Conservation (phyloP, 2,888 invertebrate genomes). For the Conus canariensis region DNA sequence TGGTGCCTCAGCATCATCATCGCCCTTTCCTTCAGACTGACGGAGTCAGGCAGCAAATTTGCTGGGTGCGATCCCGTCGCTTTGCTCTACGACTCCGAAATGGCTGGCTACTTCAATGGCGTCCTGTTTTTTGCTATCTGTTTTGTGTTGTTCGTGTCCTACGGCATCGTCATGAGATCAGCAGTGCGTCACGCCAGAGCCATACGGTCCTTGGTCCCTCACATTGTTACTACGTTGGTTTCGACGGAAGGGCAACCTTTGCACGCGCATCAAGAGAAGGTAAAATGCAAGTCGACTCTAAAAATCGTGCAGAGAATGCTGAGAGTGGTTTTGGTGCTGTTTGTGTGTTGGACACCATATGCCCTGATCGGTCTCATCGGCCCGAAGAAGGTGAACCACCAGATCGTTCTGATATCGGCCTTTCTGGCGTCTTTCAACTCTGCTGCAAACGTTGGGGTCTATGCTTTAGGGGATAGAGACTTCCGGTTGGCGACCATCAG, state of each 20-base stretch:
- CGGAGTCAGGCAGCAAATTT: neutral
- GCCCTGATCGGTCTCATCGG: slow-evolving; percentile 33
- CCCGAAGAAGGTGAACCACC: neutral
- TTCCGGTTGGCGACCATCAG: neutral
- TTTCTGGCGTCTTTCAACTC: slow-evolving; percentile 31
- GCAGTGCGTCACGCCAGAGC: neutral
- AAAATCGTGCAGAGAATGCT: slow-evolving; percentile 23
- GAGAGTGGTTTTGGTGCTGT: slow-evolving; percentile 26
- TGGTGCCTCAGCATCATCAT: slow-evolving; percentile 42
- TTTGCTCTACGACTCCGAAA: slow-evolving; percentile 15
- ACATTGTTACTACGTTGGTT: neutral
- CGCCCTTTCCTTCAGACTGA: slow-evolving; percentile 11
- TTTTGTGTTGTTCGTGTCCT: neutral
- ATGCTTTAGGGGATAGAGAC: slow-evolving; percentile 17
- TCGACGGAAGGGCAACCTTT: neutral
- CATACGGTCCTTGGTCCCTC: neutral
- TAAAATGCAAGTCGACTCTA: neutral
- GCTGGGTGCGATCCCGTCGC: slow-evolving; percentile 9
- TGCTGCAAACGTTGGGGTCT: slow-evolving; percentile 24
- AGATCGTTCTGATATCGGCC: neutral
- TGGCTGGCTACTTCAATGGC: neutral
- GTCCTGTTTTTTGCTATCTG: slow-evolving; percentile 14
- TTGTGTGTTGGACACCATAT: slow-evolving; percentile 28
- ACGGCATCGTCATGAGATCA: slow-evolving; percentile 22
- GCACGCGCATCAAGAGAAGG: neutral